Conservation (phyloP, 2,888 invertebrate species). For the Dione juno region DNA sequence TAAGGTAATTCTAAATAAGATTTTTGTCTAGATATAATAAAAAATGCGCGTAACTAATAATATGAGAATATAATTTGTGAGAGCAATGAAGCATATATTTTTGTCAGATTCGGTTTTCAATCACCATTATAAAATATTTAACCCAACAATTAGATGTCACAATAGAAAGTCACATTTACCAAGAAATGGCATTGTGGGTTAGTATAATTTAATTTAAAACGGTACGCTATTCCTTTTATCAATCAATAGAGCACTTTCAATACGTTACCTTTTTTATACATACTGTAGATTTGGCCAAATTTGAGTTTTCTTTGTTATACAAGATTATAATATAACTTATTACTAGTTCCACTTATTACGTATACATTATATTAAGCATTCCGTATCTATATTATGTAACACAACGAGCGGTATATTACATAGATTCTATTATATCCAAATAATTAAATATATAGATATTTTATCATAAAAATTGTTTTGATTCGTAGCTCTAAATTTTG, state of each 20-base stretch:
- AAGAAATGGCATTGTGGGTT: conserved; percentile 31
- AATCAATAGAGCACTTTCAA: background rate
- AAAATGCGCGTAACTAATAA: conserved; percentile 13
- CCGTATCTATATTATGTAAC: background rate
- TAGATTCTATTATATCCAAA: too few relatives aligned
- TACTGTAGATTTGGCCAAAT: background rate
- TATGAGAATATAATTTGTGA: conserved; percentile 6
- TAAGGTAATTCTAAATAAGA: background rate
- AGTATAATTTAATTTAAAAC: conserved; percentile 12
- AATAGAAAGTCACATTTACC: conserved; percentile 36
- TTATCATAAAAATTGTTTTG: too few relatives aligned
- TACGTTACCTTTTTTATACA: background rate
- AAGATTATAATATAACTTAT: background rate
- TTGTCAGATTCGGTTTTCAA: conserved; percentile 2
- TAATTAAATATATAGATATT: too few relatives aligned
- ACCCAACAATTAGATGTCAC: conserved; percentile 26
- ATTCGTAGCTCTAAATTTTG: too few relatives aligned
- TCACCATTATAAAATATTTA: conserved; percentile 18
- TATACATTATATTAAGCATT: background rate
- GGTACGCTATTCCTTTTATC: background rate
- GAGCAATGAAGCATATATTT: conserved; percentile 17
- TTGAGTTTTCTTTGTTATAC: background rate
- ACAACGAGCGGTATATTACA: too few relatives aligned
- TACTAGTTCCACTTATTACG: background rate
- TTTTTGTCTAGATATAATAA: conserved; percentile 17